phyloP scores from a whole-genome alignment of 1,140 invertebrate genomes.

The Papilio xuthus region DNA sequence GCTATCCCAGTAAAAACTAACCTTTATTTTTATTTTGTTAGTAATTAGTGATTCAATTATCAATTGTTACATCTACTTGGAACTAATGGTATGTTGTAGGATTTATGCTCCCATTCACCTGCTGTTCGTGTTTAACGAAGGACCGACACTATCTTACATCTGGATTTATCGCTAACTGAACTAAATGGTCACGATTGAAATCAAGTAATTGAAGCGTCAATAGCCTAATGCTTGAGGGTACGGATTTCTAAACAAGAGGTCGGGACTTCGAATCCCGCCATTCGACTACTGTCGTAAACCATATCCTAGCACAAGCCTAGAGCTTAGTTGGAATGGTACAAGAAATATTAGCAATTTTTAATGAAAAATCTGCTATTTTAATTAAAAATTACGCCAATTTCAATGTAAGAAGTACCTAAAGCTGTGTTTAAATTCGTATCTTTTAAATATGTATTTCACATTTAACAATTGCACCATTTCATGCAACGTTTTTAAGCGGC shows the following conservation, averaged over 20 bases:
- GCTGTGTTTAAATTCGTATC: neutral
- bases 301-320: no score
- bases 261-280: no score
- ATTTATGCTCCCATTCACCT: constrained; percentile 18
- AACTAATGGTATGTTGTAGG: constrained; percentile 1
- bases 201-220: no score
- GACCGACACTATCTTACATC: constrained; percentile 4
- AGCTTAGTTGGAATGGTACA: no score
- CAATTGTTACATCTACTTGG: neutral
- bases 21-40: neutral
- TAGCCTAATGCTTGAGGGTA: no score
- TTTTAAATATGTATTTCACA: constrained; percentile 19
- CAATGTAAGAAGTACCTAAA: neutral
- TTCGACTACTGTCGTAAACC: no score
- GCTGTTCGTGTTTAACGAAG: neutral
- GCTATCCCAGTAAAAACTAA: no score
- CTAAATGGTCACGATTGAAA: neutral
- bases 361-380: no score
- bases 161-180: neutral
- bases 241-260: no score
- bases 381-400: neutral
- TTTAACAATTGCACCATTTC: constrained; percentile 20
- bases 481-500: constrained; percentile 6
- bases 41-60: constrained; percentile 8
- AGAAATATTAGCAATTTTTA: no score